Evolutionary conservation across 2,113 vertebrate species (phyloP).

Genomic region (Propithecus coquereli): DNA sequence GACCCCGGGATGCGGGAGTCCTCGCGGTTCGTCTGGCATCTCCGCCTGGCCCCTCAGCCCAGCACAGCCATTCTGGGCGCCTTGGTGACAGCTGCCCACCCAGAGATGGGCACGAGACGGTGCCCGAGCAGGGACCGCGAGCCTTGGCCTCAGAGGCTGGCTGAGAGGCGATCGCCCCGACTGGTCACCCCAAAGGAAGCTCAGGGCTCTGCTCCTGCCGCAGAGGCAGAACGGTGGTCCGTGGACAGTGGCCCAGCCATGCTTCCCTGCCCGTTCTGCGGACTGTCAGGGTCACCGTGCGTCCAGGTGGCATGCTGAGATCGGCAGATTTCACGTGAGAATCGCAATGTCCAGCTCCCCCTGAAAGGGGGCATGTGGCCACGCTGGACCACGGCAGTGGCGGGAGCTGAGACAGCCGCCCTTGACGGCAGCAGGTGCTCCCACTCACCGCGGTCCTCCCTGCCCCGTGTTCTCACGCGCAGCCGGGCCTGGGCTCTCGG

Average conservation of each 20-base stretch:
- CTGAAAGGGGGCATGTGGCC: not conserved
- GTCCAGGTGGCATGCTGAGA: no score
- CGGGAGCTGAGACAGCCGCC: rapidly evolving
- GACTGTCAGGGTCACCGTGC: no score
- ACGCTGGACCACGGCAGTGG: not conserved
- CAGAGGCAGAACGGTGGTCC: rapidly evolving
- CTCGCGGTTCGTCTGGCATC: not conserved
- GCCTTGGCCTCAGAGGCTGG: no score
- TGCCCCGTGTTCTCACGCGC: rapidly evolving
- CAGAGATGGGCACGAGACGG: not conserved
- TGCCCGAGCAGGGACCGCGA: not conserved
- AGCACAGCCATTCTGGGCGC: not conserved
- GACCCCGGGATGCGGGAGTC: not conserved
- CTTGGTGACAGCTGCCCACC: rapidly evolving
- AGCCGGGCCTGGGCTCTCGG: not conserved
- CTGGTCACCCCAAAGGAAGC: not conserved
- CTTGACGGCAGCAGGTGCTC: not conserved
- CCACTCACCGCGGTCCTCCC: rapidly evolving
- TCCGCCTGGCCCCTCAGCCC: not conserved
- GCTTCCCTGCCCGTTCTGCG: not conserved
- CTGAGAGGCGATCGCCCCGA: not conserved
- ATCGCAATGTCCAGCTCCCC: not conserved
- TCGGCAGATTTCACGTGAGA: not conserved
- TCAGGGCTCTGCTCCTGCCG: not conserved
- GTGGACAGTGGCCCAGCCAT: rapidly evolving